Percentiles rank a stretch among this genome's conserved stretches.
Conservation (phyloP, 2,888 invertebrate genomes). For the Ichneumon xanthorius region DNA sequence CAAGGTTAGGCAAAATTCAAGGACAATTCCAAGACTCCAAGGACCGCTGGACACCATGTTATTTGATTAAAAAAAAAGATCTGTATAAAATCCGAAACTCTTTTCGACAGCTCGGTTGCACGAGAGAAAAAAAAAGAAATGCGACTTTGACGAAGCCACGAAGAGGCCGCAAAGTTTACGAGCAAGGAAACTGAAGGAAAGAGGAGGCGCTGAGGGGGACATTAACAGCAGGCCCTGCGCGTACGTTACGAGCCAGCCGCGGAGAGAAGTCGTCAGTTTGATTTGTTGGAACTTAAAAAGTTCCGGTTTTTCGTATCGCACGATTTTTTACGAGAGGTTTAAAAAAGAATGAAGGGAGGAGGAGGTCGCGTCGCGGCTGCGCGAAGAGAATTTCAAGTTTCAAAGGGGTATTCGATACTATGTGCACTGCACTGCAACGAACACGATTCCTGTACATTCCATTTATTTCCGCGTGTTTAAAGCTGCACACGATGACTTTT, state of each 20-base stretch:
- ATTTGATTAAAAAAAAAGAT: background rate
- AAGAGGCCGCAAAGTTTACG: slow-evolving; percentile 59
- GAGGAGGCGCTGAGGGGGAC: slow-evolving; percentile 19
- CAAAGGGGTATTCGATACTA: slow-evolving; percentile 20
- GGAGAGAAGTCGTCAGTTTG: slow-evolving; percentile 48
- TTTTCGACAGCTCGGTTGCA: slow-evolving; percentile 40
- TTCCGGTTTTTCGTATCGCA: slow-evolving; percentile 30
- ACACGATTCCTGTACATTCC: slow-evolving; percentile 17
- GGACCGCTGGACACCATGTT: too few species aligned
- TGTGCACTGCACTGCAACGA: background rate
- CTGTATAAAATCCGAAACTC: slow-evolving; percentile 52
- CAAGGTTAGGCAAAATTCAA: too few species aligned
- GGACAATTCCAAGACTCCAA: too few species aligned
- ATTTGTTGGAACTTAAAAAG: slow-evolving; percentile 60
- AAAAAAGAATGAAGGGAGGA: slow-evolving; percentile 18
- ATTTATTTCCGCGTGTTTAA: background rate
- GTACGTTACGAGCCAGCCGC: slow-evolving; percentile 49
- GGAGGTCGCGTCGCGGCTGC: background rate
- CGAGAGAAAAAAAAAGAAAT: slow-evolving; percentile 33
- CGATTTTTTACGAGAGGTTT: slow-evolving; percentile 41
- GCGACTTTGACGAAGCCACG: slow-evolving; percentile 58
- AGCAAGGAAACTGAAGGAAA: slow-evolving; percentile 26
- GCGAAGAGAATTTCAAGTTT: slow-evolving; percentile 11
- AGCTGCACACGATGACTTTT: background rate
- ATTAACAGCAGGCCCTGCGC: slow-evolving; percentile 54